Conservation (phyloP, 2,797 vertebrate species). For the Pygocentrus nattereri region DNA sequence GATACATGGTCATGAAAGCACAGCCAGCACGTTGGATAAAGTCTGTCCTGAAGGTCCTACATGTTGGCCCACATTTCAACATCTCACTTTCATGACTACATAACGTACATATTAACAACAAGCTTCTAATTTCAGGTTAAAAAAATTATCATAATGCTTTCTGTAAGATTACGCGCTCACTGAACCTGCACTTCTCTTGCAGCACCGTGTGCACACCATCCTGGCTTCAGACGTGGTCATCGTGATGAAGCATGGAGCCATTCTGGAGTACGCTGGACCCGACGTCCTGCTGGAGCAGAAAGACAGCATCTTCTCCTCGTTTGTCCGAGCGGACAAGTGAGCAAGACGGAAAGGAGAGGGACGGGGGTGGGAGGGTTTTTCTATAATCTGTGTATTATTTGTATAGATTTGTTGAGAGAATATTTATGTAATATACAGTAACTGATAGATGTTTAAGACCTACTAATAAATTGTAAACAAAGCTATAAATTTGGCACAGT, state of each 20-base stretch:
- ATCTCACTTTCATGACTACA: no score
- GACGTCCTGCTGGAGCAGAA: conserved; percentile 87
- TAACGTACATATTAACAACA: no score
- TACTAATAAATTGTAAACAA: conserved; percentile 39
- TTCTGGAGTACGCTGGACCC: conserved; percentile 92
- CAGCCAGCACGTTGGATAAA: no score
- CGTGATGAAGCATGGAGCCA: conserved; percentile 96
- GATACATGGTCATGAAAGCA: no score
- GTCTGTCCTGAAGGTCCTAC: no score
- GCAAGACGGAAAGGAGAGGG: conserved; percentile 54
- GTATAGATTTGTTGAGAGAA: conserved; percentile 73
- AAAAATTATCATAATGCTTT: background rate
- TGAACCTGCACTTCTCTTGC: conserved; percentile 23
- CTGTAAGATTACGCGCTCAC: background rate
- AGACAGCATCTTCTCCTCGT: conserved; percentile 94
- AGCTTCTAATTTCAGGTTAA: background rate
- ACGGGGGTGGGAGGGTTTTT: conserved; percentile 62
- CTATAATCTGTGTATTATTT: conserved; percentile 76
- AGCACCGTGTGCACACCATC: conserved; percentile 98
- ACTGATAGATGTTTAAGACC: background rate
- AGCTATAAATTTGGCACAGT: background rate
- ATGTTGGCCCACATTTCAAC: no score
- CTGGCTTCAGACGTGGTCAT: conserved; percentile 96
- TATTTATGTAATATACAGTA: conserved; percentile 74
- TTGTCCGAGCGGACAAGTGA: conserved; percentile 94